phyloP scores from a whole-genome alignment of 2,888 invertebrate species.

The Asteroscopus sphinx region DNA sequence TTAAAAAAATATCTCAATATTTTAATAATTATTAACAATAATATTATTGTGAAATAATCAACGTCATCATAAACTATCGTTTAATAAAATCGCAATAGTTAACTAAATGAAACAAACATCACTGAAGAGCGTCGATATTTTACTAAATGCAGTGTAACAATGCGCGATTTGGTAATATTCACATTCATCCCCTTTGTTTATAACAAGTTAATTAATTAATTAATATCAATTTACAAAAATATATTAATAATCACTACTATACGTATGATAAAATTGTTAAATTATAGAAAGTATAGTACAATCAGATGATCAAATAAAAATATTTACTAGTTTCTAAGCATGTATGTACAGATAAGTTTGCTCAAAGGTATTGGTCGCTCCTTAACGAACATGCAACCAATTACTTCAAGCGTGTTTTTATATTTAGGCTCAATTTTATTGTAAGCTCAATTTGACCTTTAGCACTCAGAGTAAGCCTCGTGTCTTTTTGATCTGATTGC shows the following conservation, averaged over 20 bases:
- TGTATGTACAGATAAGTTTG: constrained; percentile 4
- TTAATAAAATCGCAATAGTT: constrained; percentile 84
- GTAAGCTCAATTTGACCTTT: not conserved
- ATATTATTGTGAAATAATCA: constrained; percentile 85
- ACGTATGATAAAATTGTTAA: constrained; percentile 30
- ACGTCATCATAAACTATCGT: constrained; percentile 87
- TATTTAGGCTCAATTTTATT: not conserved
- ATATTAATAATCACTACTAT: constrained; percentile 47
- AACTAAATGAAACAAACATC: constrained; percentile 65
- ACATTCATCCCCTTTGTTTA: constrained; percentile 54
- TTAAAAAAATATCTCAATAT: constrained; percentile 69
- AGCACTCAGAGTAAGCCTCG: not conserved
- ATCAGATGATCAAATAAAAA: constrained; percentile 13
- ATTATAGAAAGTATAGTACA: constrained; percentile 20
- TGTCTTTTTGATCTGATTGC: constrained; percentile 6
- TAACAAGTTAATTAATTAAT: constrained; percentile 53
- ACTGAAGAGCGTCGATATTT: constrained; percentile 62
- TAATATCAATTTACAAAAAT: constrained; percentile 58
- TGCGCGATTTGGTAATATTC: constrained; percentile 78
- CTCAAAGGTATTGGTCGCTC: too few species aligned
- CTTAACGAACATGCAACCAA: too few species aligned
- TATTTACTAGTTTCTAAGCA: constrained; percentile 1
- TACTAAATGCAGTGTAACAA: constrained; percentile 72
- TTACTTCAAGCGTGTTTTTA: too few species aligned
- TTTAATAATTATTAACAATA: constrained; percentile 81